Evolutionary conservation across 2,113 vertebrate genomes (phyloP).

Genomic region (Menidia beryllina): DNA sequence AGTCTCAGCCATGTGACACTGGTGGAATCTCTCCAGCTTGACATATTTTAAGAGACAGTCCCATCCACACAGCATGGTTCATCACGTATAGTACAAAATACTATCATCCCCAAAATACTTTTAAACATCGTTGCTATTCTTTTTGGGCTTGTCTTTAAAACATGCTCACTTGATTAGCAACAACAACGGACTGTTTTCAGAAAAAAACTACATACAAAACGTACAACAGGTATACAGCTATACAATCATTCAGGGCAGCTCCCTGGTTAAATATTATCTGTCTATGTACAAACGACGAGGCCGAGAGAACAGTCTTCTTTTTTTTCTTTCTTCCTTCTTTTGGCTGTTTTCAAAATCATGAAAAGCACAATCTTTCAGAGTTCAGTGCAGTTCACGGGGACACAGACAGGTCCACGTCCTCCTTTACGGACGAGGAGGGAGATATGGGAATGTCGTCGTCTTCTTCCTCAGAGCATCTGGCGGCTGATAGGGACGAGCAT

Average conservation of each 20-base stretch:
- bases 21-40: slow-evolving; percentile 42
- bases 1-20: slow-evolving; percentile 51
- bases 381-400: slow-evolving; percentile 83
- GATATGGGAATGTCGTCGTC: slow-evolving; percentile 94
- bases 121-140: slow-evolving; percentile 64
- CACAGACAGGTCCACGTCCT: slow-evolving; percentile 91
- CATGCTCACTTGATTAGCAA: slow-evolving; percentile 67
- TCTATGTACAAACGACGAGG: slow-evolving; percentile 78
- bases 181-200: slow-evolving; percentile 75
- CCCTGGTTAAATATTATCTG: slow-evolving; percentile 81
- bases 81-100: slow-evolving; percentile 71
- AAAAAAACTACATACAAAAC: slow-evolving; percentile 82
- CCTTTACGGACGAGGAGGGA: slow-evolving; percentile 95
- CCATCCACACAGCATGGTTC: slow-evolving; percentile 71
- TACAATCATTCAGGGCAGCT: slow-evolving; percentile 76
- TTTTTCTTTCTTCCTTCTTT: slow-evolving; percentile 75
- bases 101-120: slow-evolving; percentile 62
- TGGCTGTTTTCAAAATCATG: slow-evolving; percentile 72
- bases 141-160: slow-evolving; percentile 60
- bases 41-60: slow-evolving; percentile 49
- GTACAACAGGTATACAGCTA: slow-evolving; percentile 83
- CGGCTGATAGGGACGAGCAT: slow-evolving; percentile 90
- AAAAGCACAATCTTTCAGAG: slow-evolving; percentile 58
- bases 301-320: slow-evolving; percentile 64
- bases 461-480: slow-evolving; percentile 90